A percentile compares a stretch with the other conserved stretches of the same genome.
Conservation (phyloP, 2,797 vertebrate genomes). For the Bovichtus variegatus region DNA sequence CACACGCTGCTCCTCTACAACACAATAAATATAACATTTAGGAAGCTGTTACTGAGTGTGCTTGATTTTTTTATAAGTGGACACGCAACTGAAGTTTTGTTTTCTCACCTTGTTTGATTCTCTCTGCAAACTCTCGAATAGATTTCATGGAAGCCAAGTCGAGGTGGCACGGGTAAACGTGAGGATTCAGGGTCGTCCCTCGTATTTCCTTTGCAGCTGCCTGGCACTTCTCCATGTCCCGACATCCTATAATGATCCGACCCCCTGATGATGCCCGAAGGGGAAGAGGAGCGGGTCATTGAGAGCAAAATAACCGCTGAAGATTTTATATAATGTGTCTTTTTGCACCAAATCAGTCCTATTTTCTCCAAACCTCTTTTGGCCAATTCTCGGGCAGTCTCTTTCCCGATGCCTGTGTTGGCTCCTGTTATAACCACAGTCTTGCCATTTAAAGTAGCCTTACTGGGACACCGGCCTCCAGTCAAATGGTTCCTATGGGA, state of each 20-base stretch:
- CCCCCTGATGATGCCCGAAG: constrained; percentile 79
- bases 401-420: constrained; percentile 90
- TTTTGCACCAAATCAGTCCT: neutral
- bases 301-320: neutral
- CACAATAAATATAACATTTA: neutral
- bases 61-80: neutral
- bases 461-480: constrained; percentile 88
- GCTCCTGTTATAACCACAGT: constrained; percentile 91
- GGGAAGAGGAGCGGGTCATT: neutral
- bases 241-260: constrained; percentile 90
- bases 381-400: constrained; percentile 88
- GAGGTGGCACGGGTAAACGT: constrained; percentile 81
- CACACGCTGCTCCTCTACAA: constrained; percentile 85
- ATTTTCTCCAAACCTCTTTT: constrained; percentile 82
- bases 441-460: constrained; percentile 86
- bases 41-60: neutral
- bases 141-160: constrained; percentile 89
- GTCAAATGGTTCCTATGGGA: constrained; percentile 83
- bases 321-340: neutral
- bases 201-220: constrained; percentile 87
- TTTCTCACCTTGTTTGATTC: constrained; percentile 79
- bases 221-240: constrained; percentile 90
- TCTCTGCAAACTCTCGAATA: constrained; percentile 85
- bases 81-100: neutral
- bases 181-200: constrained; percentile 87